phyloP scores from a whole-genome alignment of 2,888 invertebrate genomes.

The Ornithoptera alexandrae region DNA sequence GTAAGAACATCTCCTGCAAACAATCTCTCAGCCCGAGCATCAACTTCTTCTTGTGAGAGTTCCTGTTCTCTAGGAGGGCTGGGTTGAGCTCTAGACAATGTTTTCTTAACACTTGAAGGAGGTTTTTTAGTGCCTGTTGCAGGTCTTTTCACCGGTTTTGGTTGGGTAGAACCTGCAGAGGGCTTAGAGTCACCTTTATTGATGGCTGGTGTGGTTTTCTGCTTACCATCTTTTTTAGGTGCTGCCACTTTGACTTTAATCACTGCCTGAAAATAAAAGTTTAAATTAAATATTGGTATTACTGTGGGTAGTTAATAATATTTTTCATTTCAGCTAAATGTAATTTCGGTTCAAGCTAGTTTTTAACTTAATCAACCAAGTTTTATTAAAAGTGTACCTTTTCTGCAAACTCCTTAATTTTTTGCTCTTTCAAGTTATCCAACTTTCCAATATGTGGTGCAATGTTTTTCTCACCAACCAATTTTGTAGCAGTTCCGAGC shows the following conservation, averaged over 20 bases:
- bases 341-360: too few relatives aligned
- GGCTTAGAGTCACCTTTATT: conserved; percentile 69
- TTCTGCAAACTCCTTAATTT: conserved; percentile 96
- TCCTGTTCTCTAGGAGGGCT: conserved; percentile 82
- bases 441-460: conserved; percentile 92
- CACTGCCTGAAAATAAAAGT: conserved; percentile 79
- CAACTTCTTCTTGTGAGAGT: conserved; percentile 87
- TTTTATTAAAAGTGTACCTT: conserved; percentile 73
- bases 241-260: conserved; percentile 86
- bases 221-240: conserved; percentile 80
- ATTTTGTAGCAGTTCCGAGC: conserved; percentile 94
- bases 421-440: conserved; percentile 94
- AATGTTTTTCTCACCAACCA: conserved; percentile 95
- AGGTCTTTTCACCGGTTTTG: conserved; percentile 77
- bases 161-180: conserved; percentile 66
- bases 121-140: conserved; percentile 44
- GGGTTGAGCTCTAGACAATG: conserved; percentile 51
- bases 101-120: conserved; percentile 46
- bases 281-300: not conserved
- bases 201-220: conserved; percentile 75
- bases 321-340: too few relatives aligned
- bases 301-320: not conserved
- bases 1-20: conserved; percentile 81
- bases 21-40: conserved; percentile 84
- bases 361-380: not conserved